A percentile compares a stretch with the other conserved stretches of the same genome.
Conservation (phyloP, 2,888 invertebrate species). For the Mesorhabditis spiculigera region DNA sequence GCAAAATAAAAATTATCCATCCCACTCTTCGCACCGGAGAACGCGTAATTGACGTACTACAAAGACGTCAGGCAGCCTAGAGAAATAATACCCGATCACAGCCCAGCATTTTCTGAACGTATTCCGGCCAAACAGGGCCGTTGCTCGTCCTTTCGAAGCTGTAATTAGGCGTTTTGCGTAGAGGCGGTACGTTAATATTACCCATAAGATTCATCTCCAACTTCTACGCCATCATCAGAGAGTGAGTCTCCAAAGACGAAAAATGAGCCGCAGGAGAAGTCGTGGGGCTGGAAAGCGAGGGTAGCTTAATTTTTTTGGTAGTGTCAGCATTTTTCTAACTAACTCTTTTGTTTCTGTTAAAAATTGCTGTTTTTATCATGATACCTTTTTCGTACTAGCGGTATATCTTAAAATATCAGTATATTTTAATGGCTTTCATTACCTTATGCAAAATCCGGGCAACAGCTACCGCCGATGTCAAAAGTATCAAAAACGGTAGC, state of each 20-base stretch:
- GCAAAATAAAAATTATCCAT: constrained; percentile 46
- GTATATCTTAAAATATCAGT: too few relatives aligned
- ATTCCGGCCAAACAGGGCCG: constrained; percentile 49
- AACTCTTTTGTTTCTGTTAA: too few relatives aligned
- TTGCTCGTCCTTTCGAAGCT: constrained; percentile 39
- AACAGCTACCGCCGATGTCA: too few relatives aligned
- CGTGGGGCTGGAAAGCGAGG: constrained; percentile 33
- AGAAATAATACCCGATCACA: constrained; percentile 34
- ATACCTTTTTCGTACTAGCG: too few relatives aligned
- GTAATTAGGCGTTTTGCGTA: background rate
- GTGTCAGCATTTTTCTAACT: too few relatives aligned
- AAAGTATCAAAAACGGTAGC: too few relatives aligned
- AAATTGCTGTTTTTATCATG: too few relatives aligned
- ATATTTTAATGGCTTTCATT: too few relatives aligned
- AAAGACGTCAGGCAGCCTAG: constrained; percentile 9
- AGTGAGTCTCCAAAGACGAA: constrained; percentile 48
- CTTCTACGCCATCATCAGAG: constrained; percentile 48
- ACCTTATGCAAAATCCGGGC: too few relatives aligned
- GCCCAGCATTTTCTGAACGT: constrained; percentile 38
- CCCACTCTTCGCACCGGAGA: constrained; percentile 43
- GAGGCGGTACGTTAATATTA: constrained; percentile 9
- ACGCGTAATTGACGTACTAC: constrained; percentile 47
- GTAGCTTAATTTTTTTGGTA: too few relatives aligned
- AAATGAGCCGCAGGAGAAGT: constrained; percentile 39
- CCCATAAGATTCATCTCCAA: constrained; percentile 34